A percentile compares a stretch with the other conserved stretches of the same genome.
Evolutionary conservation across 2,888 invertebrate genomes (phyloP).

Genomic region (Hirtodrosophila histrioides): DNA sequence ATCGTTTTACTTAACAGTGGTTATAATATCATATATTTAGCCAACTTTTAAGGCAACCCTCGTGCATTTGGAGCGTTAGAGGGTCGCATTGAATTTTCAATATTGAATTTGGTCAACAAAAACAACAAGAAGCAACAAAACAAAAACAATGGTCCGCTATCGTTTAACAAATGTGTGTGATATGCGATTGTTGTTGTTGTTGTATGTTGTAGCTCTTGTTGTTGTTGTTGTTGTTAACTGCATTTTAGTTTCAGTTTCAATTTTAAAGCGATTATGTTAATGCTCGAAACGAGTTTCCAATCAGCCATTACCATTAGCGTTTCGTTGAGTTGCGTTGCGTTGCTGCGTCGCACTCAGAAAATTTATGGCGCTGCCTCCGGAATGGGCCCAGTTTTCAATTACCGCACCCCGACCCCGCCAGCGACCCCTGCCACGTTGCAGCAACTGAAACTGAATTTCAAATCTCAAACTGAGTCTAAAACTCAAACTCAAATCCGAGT

Average conservation of each 20-base stretch:
- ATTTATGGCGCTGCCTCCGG: slow-evolving; percentile 64
- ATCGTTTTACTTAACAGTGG: too few relatives aligned
- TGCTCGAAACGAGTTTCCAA: slow-evolving; percentile 74
- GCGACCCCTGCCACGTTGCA: slow-evolving; percentile 25
- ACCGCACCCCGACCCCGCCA: slow-evolving; percentile 62
- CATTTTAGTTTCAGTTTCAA: slow-evolving; percentile 75
- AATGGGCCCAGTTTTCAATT: slow-evolving; percentile 67
- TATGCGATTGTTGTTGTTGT: slow-evolving; percentile 30
- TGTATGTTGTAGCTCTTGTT: slow-evolving; percentile 25
- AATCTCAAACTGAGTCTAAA: slow-evolving; percentile 15
- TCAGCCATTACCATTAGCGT: slow-evolving; percentile 67
- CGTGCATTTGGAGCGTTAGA: slow-evolving; percentile 15
- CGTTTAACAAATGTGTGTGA: slow-evolving; percentile 49
- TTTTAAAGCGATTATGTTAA: slow-evolving; percentile 80
- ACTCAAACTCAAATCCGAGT: slow-evolving; percentile 36
- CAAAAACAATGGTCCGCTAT: slow-evolving; percentile 44
- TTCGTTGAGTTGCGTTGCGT: slow-evolving; percentile 32
- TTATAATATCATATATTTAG: too few relatives aligned
- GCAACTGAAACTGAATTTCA: background rate
- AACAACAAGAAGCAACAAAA: slow-evolving; percentile 14
- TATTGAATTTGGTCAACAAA: slow-evolving; percentile 25
- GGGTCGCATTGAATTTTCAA: slow-evolving; percentile 23
- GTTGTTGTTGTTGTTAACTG: slow-evolving; percentile 67
- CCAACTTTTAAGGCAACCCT: slow-evolving; percentile 6
- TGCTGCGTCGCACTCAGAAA: slow-evolving; percentile 52